These are phyloP conservation scores for Antigone vipio DNA, from an alignment of 2,113 vertebrate species.

Conservation along the genomic window DNA sequence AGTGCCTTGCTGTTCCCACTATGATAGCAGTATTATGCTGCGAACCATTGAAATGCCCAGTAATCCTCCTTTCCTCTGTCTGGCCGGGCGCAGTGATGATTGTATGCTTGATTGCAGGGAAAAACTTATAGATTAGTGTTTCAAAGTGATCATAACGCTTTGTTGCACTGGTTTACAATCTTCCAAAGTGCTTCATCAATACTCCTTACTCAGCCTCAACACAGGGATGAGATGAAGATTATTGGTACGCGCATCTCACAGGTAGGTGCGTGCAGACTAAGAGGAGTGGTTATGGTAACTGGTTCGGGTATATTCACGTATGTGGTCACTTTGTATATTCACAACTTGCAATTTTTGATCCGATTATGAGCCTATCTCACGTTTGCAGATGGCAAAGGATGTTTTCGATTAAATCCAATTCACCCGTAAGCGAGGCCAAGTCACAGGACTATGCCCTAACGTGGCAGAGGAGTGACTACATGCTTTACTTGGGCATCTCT, in stretches of 20 bases:
- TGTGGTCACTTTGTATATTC: not conserved
- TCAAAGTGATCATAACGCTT: not conserved
- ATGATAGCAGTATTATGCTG: not conserved
- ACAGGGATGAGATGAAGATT: not conserved
- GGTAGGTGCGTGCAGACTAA: not conserved
- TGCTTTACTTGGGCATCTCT: not conserved
- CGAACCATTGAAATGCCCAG: not conserved
- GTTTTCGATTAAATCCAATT: not conserved
- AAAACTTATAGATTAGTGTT: conserved; percentile 4
- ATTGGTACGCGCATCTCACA: not conserved
- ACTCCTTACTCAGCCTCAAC: not conserved
- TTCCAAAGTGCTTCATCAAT: conserved; percentile 18
- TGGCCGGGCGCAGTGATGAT: not conserved
- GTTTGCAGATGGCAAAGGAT: accelerated
- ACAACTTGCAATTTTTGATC: not conserved
- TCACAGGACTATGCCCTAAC: accelerated
- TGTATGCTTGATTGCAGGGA: not conserved
- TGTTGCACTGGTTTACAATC: not conserved
- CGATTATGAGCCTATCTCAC: not conserved
- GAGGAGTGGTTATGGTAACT: not conserved
- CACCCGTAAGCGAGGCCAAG: not conserved
- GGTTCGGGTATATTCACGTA: not conserved
- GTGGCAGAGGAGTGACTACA: not conserved
- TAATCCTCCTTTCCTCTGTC: not conserved
- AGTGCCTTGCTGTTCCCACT: not conserved